These are phyloP conservation scores for Matsumyia berberina DNA, from an alignment of 2,888 invertebrate species.

Conservation along the genomic window DNA sequence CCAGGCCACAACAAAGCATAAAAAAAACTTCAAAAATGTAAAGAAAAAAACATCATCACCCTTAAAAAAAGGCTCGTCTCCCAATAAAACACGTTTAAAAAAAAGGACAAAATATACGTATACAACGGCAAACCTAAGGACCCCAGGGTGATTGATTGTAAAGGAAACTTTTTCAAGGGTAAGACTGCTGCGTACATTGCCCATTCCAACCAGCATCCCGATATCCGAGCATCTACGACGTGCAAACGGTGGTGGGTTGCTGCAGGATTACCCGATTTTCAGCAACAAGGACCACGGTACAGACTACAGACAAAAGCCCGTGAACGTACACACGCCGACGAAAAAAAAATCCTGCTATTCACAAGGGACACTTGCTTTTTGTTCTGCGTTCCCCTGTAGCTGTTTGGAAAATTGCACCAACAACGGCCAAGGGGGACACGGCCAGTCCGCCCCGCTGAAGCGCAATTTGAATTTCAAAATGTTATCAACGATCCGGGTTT, in stretches of 20 bases:
- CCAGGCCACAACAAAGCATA: slow-evolving; percentile 10
- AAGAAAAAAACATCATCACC: slow-evolving; percentile 23
- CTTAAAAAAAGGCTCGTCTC: slow-evolving; percentile 68
- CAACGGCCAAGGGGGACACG: background rate
- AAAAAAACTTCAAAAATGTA: slow-evolving; percentile 35
- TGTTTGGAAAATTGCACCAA: slow-evolving; percentile 34
- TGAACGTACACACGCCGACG: slow-evolving; percentile 6
- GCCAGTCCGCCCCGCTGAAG: slow-evolving; percentile 11
- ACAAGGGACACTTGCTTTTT: slow-evolving; percentile 54
- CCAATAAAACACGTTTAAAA: slow-evolving; percentile 2
- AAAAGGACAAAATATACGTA: background rate
- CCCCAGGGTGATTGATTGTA: slow-evolving; percentile 76
- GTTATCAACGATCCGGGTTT: slow-evolving; percentile 49
- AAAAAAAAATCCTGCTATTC: slow-evolving; percentile 40
- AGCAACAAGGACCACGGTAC: slow-evolving; percentile 41
- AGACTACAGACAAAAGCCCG: slow-evolving; percentile 27
- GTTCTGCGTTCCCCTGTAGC: slow-evolving; percentile 36
- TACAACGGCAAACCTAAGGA: slow-evolving; percentile 25
- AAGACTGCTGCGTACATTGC: slow-evolving; percentile 74
- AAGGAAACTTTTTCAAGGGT: slow-evolving; percentile 77
- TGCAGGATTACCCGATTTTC: slow-evolving; percentile 48
- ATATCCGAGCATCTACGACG: slow-evolving; percentile 67
- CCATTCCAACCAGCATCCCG: slow-evolving; percentile 78
- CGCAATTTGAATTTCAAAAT: slow-evolving; percentile 47
- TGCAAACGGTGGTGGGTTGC: slow-evolving; percentile 61